A percentile compares a stretch with the other conserved stretches of the same genome.
Conservation (phyloP, 2,113 vertebrate species). For the Climacteris rufus region DNA sequence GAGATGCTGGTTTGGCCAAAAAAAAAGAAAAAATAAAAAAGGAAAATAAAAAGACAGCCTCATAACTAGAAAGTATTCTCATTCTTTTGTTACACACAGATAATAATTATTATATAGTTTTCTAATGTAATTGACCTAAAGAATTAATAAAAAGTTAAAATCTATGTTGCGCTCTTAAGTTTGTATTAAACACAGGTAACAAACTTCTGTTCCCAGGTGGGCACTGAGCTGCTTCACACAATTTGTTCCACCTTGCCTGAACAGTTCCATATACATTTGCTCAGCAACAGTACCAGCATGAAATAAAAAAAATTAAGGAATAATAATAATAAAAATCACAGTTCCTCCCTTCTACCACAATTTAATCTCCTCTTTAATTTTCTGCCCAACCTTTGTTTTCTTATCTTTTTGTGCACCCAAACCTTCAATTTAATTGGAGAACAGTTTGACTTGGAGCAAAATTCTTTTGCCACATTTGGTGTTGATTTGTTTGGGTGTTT, state of each 20-base stretch:
- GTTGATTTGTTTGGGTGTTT: neutral
- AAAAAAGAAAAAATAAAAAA: neutral
- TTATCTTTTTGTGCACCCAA: neutral
- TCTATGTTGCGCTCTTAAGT: neutral
- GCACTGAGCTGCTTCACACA: neutral
- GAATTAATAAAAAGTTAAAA: neutral
- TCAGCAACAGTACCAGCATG: neutral
- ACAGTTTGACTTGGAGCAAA: neutral
- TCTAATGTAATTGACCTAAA: neutral
- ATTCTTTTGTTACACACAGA: neutral
- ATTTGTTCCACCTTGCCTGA: neutral
- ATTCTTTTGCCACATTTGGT: neutral
- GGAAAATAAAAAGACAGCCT: neutral
- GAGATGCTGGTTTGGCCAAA: neutral
- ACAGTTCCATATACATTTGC: neutral
- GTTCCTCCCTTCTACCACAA: neutral
- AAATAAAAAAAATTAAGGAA: neutral
- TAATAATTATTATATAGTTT: neutral
- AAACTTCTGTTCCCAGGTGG: neutral
- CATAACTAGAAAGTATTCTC: neutral
- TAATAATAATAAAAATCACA: neutral
- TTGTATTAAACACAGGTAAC: neutral
- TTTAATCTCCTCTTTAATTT: neutral
- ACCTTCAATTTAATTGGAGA: neutral
- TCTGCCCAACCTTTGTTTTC: neutral